Conservation (phyloP, 2,113 vertebrate species). For the Oxyura jamaicensis region DNA sequence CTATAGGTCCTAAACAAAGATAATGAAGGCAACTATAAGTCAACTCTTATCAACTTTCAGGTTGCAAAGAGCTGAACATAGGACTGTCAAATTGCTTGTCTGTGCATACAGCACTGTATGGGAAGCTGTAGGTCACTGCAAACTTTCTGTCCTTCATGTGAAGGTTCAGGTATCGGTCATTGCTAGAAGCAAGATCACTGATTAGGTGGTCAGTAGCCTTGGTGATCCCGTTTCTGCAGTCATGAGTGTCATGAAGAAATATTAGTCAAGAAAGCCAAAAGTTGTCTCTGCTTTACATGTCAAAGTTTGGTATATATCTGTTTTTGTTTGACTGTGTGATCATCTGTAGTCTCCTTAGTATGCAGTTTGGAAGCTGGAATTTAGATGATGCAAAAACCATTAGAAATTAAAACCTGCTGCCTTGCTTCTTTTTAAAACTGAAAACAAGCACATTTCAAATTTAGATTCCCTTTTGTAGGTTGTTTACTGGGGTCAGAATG, state of each 20-base stretch:
- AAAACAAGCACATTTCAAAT: slow-evolving; percentile 39
- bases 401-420: not conserved
- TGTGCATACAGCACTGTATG: not conserved
- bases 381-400: not conserved
- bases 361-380: not conserved
- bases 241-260: not conserved
- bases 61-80: not conserved
- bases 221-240: not conserved
- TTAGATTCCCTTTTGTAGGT: slow-evolving; percentile 34
- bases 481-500: slow-evolving; percentile 42
- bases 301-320: not conserved
- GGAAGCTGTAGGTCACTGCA: not conserved
- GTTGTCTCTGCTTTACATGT: not conserved
- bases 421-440: slow-evolving; percentile 5
- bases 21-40: not conserved
- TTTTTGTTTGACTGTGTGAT: not conserved
- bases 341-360: not conserved
- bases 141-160: not conserved
- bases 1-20: not conserved
- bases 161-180: slow-evolving; percentile 14
- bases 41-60: not conserved
- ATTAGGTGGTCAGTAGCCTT: not conserved
- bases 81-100: not conserved
- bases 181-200: not conserved
- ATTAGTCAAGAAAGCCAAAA: not conserved